Evolutionary conservation across 2,888 invertebrate species (phyloP).

Genomic region (Dicyrtomina minuta): DNA sequence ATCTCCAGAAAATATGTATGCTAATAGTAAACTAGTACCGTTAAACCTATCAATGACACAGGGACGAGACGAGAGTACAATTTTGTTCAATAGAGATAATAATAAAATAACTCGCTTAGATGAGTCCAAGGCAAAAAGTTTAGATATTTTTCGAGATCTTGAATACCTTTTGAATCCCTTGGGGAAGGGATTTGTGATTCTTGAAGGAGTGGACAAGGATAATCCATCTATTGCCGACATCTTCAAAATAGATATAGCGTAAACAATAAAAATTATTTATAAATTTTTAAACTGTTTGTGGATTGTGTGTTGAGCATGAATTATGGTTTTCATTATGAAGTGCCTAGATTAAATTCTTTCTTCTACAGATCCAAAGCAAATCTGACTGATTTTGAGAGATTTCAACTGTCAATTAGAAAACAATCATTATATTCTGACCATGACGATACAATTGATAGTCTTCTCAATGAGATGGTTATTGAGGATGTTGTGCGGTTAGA

Average conservation of each 20-base stretch:
- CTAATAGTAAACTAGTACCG: conserved; percentile 48
- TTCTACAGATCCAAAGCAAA: conserved; percentile 66
- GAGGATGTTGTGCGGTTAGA: conserved; percentile 81
- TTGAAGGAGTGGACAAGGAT: conserved; percentile 63
- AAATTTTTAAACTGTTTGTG: too few species aligned
- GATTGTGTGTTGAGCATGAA: not conserved
- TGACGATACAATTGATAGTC: conserved; percentile 71
- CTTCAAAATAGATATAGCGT: conserved; percentile 65
- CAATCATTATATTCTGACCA: conserved; percentile 79
- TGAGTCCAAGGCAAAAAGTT: too few species aligned
- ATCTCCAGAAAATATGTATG: conserved; percentile 50
- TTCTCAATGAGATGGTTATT: conserved; percentile 77
- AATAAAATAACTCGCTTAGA: not conserved
- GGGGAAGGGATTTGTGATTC: conserved; percentile 59
- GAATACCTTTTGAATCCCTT: conserved; percentile 47
- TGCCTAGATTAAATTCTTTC: conserved; percentile 37
- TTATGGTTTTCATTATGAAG: not conserved
- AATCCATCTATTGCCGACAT: conserved; percentile 73
- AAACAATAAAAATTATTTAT: conserved; percentile 55
- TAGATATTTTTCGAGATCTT: conserved; percentile 45
- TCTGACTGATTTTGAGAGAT: conserved; percentile 78
- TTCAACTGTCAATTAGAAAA: conserved; percentile 86
- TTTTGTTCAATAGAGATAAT: not conserved
- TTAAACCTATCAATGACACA: not conserved
- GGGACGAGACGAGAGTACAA: not conserved